Conservation (phyloP, 37 sponge, comb jelly and placozoan species). For the Aplysina aerophoba region DNA sequence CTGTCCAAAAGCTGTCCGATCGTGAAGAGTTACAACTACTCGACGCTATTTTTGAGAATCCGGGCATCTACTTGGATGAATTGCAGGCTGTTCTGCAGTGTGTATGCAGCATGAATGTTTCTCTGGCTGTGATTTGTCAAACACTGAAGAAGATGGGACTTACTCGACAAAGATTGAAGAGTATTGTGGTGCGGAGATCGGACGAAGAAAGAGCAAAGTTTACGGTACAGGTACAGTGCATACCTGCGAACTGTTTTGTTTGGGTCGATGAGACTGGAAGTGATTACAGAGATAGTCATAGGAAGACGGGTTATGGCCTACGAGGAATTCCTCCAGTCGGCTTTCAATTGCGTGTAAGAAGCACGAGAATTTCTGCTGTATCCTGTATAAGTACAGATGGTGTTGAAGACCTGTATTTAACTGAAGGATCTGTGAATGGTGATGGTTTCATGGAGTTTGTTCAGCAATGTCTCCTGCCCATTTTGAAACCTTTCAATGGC, state of each 20-base stretch:
- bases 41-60: slow-evolving; percentile 16
- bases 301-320: slow-evolving; percentile 21
- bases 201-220: not conserved
- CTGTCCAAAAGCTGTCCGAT: not conserved
- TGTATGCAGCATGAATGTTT: not conserved
- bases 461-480: slow-evolving; percentile 13
- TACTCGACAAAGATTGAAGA: not conserved
- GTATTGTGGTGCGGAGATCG: not conserved
- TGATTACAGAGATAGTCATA: not conserved
- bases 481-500: slow-evolving; percentile 44
- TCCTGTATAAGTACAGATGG: not conserved
- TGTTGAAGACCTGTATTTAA: slow-evolving; percentile 34
- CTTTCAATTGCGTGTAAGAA: not conserved
- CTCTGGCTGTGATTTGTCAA: not conserved
- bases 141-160: slow-evolving; percentile 5
- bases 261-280: slow-evolving; percentile 33
- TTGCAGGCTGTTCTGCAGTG: not conserved
- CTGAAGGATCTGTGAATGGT: slow-evolving; percentile 25
- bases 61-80: slow-evolving; percentile 23
- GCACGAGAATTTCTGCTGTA: not conserved
- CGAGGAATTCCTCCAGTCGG: not conserved
- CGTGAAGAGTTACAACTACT: not conserved
- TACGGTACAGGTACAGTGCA: not conserved
- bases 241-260: not conserved
- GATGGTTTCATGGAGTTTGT: slow-evolving; percentile 23